Evolutionary conservation across 2,888 invertebrate species (phyloP), one percentile per base, ranked within the genome.

Genomic region (Fragum whitleyi): DNA sequence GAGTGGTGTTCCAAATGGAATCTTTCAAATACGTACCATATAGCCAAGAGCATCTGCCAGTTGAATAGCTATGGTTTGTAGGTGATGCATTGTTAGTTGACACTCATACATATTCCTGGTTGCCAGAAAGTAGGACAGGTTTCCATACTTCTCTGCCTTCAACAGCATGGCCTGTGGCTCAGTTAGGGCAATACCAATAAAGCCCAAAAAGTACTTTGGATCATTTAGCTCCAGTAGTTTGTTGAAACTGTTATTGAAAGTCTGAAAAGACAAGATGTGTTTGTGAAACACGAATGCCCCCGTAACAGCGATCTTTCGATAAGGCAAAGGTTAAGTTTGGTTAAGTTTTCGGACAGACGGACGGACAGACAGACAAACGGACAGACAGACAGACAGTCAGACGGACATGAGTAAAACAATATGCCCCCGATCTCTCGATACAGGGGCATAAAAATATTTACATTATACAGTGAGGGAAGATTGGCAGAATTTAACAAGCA

Each of bases 181-280:
- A 11, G 55, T 2, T 11, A 72, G 14, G n/a, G 36, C 36, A 57
- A 72, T 16, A 21, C 79, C 79, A 16, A 68, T 23, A 39, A 67
- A 75, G 14, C 51, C 26, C n/a, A 72, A 39, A 61, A 79, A 79
- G 36, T 51, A 76, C 61, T 72, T 71, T 1, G 61, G 76, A 21
- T 76, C 69, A 42, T 23, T 42, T 23, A 79, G 36, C 7, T 42
- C n/a, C 72, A 75, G 28, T 29, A 76, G 32, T 39, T 57, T 79
- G 23, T 75, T 39, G 23, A 75, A 61, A 28, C 79, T 65, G n/a
- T 59, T 68, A 26, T 55, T 51, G 26, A 79, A 76, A 32, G 72
- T 57, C 79, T 79, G 59, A 14, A 72, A 72, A 28, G n/a, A n/a
- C n/a, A n/a, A n/a, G n/a, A n/a, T n/a, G n/a, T n/a, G n/a, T n/a